phyloP scores from a whole-genome alignment of 1,140 invertebrate genomes.

The Pinna nobilis region DNA sequence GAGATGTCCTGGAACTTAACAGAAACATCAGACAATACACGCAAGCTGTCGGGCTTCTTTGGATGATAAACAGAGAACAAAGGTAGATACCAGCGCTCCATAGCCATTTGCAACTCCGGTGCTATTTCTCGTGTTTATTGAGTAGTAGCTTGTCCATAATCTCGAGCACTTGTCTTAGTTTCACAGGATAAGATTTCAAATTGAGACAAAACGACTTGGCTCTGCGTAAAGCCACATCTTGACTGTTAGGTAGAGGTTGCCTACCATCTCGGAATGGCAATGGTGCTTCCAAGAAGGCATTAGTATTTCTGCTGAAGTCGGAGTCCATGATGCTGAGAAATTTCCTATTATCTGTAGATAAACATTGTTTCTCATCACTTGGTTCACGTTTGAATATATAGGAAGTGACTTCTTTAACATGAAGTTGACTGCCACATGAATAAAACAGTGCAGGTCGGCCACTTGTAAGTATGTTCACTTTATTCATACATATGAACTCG shows the following conservation, averaged over 20 bases:
- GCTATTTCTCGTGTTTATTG: slow-evolving; percentile 31
- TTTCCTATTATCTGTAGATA: slow-evolving; percentile 23
- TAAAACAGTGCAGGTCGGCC: slow-evolving; percentile 4
- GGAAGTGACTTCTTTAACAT: background rate
- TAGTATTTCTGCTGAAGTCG: slow-evolving; percentile 5
- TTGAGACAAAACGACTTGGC: slow-evolving; percentile 12
- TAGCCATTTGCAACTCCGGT: background rate
- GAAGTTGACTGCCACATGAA: slow-evolving; percentile 13
- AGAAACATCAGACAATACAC: slow-evolving; percentile 37
- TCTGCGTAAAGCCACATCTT: background rate
- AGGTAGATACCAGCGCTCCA: slow-evolving; percentile 41
- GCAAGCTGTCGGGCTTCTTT: slow-evolving; percentile 24
- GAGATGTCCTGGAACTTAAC: slow-evolving; percentile 44
- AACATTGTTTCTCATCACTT: slow-evolving; percentile 27
- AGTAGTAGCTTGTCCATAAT: slow-evolving; percentile 37
- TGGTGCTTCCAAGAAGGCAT: slow-evolving; percentile 25
- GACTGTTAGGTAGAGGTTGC: slow-evolving; percentile 25
- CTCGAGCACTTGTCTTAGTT: slow-evolving; percentile 17
- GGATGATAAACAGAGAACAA: slow-evolving; percentile 39
- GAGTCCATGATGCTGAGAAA: slow-evolving; percentile 39
- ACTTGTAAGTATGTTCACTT: slow-evolving; percentile 6
- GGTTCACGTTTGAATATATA: background rate
- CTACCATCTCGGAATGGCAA: slow-evolving; percentile 23
- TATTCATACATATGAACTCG: background rate
- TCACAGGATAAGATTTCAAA: slow-evolving; percentile 11